Evolutionary conservation across 2,113 vertebrate genomes (phyloP).

Genomic region (Noturus placidus): DNA sequence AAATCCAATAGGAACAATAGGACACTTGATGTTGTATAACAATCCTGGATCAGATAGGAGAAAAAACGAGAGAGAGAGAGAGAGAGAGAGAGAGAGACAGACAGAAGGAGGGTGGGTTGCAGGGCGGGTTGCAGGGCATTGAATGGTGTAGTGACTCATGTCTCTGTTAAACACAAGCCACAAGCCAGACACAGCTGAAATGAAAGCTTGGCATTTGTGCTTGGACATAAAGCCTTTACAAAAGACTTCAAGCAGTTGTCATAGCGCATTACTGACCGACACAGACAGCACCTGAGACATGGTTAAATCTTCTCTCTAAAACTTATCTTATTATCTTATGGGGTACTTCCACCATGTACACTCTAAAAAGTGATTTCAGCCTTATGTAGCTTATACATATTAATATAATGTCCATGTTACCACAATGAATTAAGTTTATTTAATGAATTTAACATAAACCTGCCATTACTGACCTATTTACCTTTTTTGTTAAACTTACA

Average conservation of each 20-base stretch:
- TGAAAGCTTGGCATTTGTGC: background rate
- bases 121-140: no score
- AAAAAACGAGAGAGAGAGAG: background rate
- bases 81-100: background rate
- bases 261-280: background rate
- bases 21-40: conserved; percentile 2
- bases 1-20: conserved; percentile 20
- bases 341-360: background rate
- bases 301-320: background rate
- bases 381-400: background rate
- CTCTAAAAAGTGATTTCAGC: background rate
- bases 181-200: conserved; percentile 2
- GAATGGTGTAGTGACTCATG: background rate
- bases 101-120: background rate
- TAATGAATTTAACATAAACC: background rate
- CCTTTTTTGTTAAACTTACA: background rate
- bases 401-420: background rate
- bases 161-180: conserved; percentile 9
- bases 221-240: background rate
- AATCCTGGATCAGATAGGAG: background rate
- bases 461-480: background rate
- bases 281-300: background rate
- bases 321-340: background rate
- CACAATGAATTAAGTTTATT: background rate
- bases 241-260: background rate